phyloP scores from a whole-genome alignment of 1,140 invertebrate genomes.

The Manduca sexta region DNA sequence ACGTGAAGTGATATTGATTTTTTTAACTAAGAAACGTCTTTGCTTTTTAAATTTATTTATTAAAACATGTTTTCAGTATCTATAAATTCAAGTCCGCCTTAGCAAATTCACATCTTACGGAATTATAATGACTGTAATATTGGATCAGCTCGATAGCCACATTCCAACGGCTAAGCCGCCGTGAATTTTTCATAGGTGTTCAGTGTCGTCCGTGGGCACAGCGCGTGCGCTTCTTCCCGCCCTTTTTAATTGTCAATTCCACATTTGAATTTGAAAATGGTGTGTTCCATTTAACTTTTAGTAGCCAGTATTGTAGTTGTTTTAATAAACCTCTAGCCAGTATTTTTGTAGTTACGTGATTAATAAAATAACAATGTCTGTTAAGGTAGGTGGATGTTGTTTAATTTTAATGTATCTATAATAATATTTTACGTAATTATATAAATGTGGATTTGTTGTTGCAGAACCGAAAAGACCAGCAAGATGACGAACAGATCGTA shows the following conservation, averaged over 20 bases:
- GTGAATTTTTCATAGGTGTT: not conserved
- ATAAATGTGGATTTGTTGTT: slow-evolving; percentile 41
- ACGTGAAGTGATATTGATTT: no score
- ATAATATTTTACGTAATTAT: no score
- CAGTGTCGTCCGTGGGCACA: slow-evolving; percentile 1
- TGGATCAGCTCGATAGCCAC: not conserved
- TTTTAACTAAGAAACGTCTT: no score
- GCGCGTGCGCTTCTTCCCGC: not conserved
- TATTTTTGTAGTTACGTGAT: no score
- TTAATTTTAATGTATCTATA: not conserved
- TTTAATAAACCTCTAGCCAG: no score
- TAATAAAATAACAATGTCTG: slow-evolving; percentile 1
- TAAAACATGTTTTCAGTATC: not conserved
- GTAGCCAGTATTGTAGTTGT: not conserved
- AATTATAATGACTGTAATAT: not conserved
- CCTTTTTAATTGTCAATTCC: not conserved
- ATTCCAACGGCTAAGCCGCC: not conserved
- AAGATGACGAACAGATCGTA: slow-evolving; percentile 77
- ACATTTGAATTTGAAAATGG: slow-evolving; percentile 28
- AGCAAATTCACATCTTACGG: not conserved
- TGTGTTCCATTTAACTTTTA: slow-evolving; percentile 24
- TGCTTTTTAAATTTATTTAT: not conserved
- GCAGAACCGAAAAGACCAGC: slow-evolving; percentile 57
- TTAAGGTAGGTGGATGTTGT: not conserved
- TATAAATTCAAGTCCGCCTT: not conserved